Base-by-base conservation (phyloP, 2,797 vertebrate species). In the Neopelma chrysocephalum region DNA sequence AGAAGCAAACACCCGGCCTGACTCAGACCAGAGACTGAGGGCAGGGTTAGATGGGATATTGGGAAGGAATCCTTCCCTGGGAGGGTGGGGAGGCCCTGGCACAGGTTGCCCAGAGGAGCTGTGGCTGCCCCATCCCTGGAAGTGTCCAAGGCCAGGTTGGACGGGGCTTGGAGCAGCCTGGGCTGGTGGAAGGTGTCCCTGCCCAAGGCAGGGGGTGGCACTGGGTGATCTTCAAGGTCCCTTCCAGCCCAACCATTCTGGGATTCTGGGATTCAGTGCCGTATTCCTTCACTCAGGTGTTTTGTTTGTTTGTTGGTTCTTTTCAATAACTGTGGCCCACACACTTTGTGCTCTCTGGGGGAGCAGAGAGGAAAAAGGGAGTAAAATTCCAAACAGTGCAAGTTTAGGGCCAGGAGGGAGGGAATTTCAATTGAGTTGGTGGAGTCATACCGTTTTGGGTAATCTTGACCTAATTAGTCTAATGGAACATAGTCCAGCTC, bases 391-490 rank as follows among this genome's bases (percentile, higher is more conserved):
- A 50, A 82, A 40, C 38, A 9, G 18, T 57, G 70, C 69, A 58
- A 79, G 29, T 82, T 72, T 43, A 54, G 27, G 83, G 86, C 66
- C 43, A 56, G 68, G 32, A 61, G 60, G 86, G 83, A 76, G 81
- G 43, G 36, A 76, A 73, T 48, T 65, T 34, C 53, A 61, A 72
- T 96, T 15, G 68, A 54, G 34, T 34, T 54, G 50, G 42, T 65
- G 56, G 93, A 94, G 85, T 69, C 82, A 31, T 48, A 84, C 75
- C 14, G 22, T 87, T 94, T 56, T 47, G 89, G 95, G 89, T 96
- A 95, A 97, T 96, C 97, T 97, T 98, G 98, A 98, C 98, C 98
- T 98, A 98, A 98, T 98, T 98, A 98, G 98, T 98, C 96, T 97
- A 94, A 97, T 97, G 96, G 97, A 98, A 98, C 98, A 97, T 97